Conservation (phyloP, 1,140 invertebrate genomes). For the Calliphora vicina region DNA sequence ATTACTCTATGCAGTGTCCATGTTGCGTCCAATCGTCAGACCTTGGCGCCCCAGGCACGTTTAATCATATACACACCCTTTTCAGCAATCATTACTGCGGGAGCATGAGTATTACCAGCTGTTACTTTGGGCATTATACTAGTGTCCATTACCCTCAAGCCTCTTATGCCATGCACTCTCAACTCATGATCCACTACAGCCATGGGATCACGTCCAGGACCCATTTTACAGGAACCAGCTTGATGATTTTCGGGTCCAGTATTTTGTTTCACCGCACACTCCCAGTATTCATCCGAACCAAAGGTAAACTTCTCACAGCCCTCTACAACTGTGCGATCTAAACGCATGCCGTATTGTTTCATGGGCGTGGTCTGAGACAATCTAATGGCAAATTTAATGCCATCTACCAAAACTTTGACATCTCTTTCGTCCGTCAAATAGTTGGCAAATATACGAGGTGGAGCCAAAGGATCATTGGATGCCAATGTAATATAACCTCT, state of each 20-base stretch:
- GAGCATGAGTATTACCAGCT: constrained; percentile 71
- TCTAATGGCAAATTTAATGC: constrained; percentile 74
- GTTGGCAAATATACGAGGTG: constrained; percentile 85
- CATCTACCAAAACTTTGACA: constrained; percentile 76
- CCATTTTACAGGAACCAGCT: constrained; percentile 76
- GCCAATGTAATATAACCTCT: constrained; percentile 77
- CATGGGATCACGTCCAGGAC: constrained; percentile 64
- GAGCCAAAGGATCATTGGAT: constrained; percentile 77
- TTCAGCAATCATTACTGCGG: constrained; percentile 73
- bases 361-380: constrained; percentile 74
- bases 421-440: constrained; percentile 82
- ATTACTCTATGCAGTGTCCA: constrained; percentile 63
- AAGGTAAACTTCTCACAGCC: constrained; percentile 78
- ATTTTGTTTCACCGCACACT: constrained; percentile 77
- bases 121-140: constrained; percentile 73
- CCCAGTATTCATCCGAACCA: constrained; percentile 81
- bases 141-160: constrained; percentile 70
- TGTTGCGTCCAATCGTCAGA: constrained; percentile 61
- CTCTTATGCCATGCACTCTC: constrained; percentile 66
- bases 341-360: constrained; percentile 74
- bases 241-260: constrained; percentile 87
- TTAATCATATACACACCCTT: constrained; percentile 73
- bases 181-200: constrained; percentile 70
- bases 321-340: constrained; percentile 74
- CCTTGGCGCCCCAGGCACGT: constrained; percentile 68